These are phyloP conservation scores for Emydura subglobosa DNA, from an alignment of 2,113 vertebrate species.

Conservation along the genomic window DNA sequence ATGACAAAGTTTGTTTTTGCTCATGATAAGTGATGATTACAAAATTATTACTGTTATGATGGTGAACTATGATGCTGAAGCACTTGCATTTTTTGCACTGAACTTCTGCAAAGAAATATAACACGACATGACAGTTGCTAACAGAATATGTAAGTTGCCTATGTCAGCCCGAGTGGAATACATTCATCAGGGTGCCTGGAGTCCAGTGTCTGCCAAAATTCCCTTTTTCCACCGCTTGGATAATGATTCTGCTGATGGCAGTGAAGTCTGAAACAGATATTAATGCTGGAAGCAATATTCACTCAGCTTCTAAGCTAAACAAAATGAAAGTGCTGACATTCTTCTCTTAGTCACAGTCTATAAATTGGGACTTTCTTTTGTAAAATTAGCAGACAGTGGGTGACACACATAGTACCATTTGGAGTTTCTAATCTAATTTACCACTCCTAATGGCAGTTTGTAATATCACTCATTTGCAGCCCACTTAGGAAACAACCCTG, in stretches of 20 bases:
- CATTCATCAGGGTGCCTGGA: neutral
- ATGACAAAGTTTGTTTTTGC: neutral
- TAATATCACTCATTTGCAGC: neutral
- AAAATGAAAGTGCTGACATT: neutral
- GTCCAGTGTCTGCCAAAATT: rapidly evolving
- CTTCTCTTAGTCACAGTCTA: neutral
- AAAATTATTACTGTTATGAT: neutral
- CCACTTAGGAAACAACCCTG: neutral
- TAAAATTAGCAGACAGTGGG: neutral
- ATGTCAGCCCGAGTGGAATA: rapidly evolving
- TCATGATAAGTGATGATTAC: neutral
- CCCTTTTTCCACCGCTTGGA: neutral
- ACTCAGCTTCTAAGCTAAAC: neutral
- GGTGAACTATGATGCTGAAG: neutral
- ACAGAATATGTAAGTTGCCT: neutral
- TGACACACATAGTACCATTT: neutral
- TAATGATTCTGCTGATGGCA: neutral
- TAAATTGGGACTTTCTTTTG: neutral
- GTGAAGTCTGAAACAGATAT: neutral
- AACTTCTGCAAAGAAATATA: neutral
- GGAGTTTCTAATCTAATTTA: neutral
- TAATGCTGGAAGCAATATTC: neutral
- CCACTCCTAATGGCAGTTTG: neutral
- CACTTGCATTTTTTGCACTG: neutral
- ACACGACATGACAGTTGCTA: neutral